Evolutionary conservation across 2,113 vertebrate species (phyloP).

Genomic region (Tyrannus savana): DNA sequence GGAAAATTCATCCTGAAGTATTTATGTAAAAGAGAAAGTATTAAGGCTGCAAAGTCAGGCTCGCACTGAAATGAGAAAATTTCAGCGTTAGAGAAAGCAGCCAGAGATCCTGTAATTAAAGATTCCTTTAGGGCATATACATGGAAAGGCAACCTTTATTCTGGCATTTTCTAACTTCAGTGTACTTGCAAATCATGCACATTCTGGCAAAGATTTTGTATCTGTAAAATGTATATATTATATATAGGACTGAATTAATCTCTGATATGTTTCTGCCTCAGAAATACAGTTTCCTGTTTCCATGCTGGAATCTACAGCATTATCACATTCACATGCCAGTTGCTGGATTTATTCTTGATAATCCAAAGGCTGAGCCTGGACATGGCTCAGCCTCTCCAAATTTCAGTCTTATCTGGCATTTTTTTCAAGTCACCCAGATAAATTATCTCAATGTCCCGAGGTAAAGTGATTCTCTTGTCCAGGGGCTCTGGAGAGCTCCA

Average conservation of each 20-base stretch:
- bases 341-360: conserved; percentile 30
- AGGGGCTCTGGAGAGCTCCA: not conserved
- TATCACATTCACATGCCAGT: conserved; percentile 18
- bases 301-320: conserved; percentile 5
- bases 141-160: conserved; percentile 53
- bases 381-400: not conserved
- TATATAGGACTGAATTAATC: conserved; percentile 53
- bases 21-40: not conserved
- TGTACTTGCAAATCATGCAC: conserved; percentile 31
- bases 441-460: conserved; percentile 31
- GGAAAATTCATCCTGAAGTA: not conserved
- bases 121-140: conserved; percentile 8
- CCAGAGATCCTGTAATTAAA: not conserved
- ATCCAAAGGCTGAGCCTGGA: conserved; percentile 19
- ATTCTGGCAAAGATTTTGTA: conserved; percentile 36
- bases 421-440: conserved; percentile 31
- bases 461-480: conserved; percentile 6
- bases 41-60: not conserved
- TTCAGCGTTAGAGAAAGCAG: not conserved
- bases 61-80: not conserved
- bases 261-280: conserved; percentile 20
- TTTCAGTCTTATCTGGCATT: conserved; percentile 44
- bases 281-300: conserved; percentile 37
- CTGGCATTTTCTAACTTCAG: conserved; percentile 50
- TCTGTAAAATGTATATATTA: conserved; percentile 41